Evolutionary conservation across 1,140 invertebrate species (phyloP).

Genomic region (Bombus sylvicola): DNA sequence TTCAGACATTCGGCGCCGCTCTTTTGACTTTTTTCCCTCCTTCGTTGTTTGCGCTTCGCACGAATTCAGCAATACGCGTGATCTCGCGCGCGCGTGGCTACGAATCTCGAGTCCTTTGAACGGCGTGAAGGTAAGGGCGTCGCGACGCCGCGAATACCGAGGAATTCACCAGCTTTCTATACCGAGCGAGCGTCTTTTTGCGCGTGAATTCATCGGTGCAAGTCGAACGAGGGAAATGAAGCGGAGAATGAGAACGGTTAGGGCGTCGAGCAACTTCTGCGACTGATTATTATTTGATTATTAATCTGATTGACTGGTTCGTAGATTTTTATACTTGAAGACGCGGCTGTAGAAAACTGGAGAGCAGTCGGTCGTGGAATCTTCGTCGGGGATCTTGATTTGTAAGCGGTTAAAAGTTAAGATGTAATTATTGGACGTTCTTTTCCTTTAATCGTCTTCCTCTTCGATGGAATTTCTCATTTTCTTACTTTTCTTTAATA

Average conservation of each 20-base stretch:
- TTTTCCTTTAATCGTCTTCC: background rate
- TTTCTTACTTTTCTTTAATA: background rate
- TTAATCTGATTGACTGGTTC: background rate
- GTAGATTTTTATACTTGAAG: background rate
- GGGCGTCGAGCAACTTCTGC: background rate
- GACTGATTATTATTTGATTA: conserved; percentile 6
- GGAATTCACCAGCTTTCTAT: background rate
- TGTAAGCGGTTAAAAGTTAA: background rate
- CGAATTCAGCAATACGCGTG: conserved; percentile 24
- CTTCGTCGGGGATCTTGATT: background rate
- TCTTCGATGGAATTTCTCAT: background rate
- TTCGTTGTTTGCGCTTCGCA: conserved; percentile 7
- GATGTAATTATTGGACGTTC: background rate
- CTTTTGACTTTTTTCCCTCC: conserved; percentile 15
- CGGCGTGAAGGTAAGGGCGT: too few relatives aligned
- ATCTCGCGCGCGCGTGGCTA: background rate
- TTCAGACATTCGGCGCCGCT: background rate
- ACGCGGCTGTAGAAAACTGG: background rate
- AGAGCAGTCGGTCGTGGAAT: too few relatives aligned
- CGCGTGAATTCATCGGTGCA: background rate
- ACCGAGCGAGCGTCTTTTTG: background rate
- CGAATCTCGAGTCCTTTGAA: background rate
- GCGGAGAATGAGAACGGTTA: background rate
- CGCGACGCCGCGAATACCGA: background rate
- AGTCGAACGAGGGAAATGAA: background rate